These are phyloP conservation scores for Palythoa grandiflora DNA, from an alignment of 92 coral and sea anemone genomes.

Conservation along the genomic window DNA sequence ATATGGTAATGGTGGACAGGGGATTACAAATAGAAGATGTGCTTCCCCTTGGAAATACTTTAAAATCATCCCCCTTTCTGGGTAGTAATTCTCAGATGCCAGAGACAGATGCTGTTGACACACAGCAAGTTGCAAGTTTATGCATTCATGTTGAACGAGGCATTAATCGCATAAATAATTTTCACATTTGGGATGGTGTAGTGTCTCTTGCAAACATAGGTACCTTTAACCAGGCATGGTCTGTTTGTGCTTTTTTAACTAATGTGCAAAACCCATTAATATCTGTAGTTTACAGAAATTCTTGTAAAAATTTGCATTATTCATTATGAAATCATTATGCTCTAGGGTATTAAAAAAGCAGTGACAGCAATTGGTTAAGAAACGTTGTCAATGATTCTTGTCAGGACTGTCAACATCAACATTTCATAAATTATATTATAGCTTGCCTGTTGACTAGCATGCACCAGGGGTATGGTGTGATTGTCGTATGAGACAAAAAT, in stretches of 20 bases:
- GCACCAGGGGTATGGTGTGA: neutral
- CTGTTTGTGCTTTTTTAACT: conserved; percentile 2
- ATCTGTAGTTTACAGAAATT: neutral
- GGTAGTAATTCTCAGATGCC: neutral
- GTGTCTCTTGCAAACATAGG: neutral
- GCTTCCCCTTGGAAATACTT: neutral
- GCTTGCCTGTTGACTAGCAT: neutral
- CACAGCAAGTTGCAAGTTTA: neutral
- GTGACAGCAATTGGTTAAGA: neutral
- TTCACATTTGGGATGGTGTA: neutral
- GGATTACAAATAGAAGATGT: neutral
- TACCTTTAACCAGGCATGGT: conserved; percentile 1
- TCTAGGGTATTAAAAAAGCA: no score
- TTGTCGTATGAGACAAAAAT: neutral
- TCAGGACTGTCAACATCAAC: neutral
- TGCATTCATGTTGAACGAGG: neutral
- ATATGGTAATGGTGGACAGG: neutral
- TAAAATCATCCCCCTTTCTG: neutral
- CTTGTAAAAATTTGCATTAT: neutral
- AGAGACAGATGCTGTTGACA: neutral
- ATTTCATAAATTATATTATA: neutral
- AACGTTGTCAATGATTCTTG: no score
- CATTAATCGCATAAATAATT: neutral
- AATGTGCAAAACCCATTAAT: conserved; percentile 9
- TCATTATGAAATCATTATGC: no score